Evolutionary conservation across 1,140 invertebrate species (phyloP).

Genomic region (Zaprionus kolodkinae): DNA sequence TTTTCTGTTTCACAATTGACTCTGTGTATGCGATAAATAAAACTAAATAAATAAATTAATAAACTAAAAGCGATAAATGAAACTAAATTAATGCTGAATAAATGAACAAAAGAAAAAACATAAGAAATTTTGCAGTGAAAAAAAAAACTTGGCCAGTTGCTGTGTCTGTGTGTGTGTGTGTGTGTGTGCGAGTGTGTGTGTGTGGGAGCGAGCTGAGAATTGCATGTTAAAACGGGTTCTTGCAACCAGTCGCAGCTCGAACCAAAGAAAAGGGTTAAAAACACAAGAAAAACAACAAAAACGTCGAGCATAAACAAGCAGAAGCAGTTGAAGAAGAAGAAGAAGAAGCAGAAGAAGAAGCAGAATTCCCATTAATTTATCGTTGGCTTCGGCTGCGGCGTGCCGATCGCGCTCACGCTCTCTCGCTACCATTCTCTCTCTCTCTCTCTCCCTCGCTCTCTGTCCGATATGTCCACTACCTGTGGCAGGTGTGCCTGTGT

Average conservation of each 20-base stretch:
- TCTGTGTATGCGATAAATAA: constrained; percentile 27
- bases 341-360: constrained; percentile 17
- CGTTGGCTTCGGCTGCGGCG: constrained; percentile 23
- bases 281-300: constrained; percentile 14
- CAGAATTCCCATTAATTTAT: constrained; percentile 48
- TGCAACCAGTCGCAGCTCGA: constrained; percentile 55
- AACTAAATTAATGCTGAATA: constrained; percentile 19
- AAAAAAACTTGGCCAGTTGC: constrained; percentile 26
- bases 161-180: constrained; percentile 27
- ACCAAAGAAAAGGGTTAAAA: constrained; percentile 66
- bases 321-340: constrained; percentile 29
- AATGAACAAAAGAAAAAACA: too few relatives aligned
- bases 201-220: constrained; percentile 51
- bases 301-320: constrained; percentile 17
- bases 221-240: constrained; percentile 74
- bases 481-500: constrained; percentile 69
- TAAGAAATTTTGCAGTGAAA: not conserved
- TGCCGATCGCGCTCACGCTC: constrained; percentile 18
- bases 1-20: constrained; percentile 34
- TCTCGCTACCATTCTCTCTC: constrained; percentile 16
- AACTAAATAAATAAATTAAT: constrained; percentile 17
- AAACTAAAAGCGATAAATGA: constrained; percentile 32
- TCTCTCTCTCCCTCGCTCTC: constrained; percentile 20
- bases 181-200: constrained; percentile 28
- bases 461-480: constrained; percentile 39